Conservation (phyloP, 2,113 vertebrate genomes). For the Eretmodus cyanostictus region DNA sequence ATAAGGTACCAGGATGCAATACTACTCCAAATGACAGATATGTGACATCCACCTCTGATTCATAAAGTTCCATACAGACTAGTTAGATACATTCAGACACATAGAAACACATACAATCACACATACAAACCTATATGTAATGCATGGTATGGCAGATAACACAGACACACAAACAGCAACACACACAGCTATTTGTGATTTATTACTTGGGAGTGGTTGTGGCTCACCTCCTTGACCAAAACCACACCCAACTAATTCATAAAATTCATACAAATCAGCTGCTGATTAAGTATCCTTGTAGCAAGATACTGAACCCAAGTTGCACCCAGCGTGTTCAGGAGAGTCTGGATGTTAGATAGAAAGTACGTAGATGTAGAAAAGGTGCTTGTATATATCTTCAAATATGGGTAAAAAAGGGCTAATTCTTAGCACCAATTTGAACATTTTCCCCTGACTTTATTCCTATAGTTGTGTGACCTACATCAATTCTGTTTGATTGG, state of each 20-base stretch:
- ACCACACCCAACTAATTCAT: background rate
- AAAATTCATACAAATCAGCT: background rate
- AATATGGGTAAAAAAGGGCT: background rate
- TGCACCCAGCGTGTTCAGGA: background rate
- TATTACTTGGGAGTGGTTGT: background rate
- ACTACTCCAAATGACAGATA: background rate
- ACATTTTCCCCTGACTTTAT: background rate
- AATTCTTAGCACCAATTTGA: background rate
- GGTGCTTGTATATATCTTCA: background rate
- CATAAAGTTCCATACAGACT: background rate
- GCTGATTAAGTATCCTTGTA: background rate
- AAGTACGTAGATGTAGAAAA: background rate
- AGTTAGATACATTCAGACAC: background rate
- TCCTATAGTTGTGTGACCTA: background rate
- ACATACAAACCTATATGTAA: background rate
- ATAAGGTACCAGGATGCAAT: background rate
- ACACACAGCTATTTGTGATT: background rate
- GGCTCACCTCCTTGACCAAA: background rate
- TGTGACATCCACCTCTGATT: background rate
- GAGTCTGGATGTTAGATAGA: background rate
- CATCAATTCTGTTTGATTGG: background rate
- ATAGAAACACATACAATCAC: background rate
- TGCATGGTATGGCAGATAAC: background rate
- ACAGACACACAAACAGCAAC: background rate
- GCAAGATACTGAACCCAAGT: background rate